phyloP scores from a whole-genome alignment of 1,140 invertebrate genomes.

The Laupala kohalensis region DNA sequence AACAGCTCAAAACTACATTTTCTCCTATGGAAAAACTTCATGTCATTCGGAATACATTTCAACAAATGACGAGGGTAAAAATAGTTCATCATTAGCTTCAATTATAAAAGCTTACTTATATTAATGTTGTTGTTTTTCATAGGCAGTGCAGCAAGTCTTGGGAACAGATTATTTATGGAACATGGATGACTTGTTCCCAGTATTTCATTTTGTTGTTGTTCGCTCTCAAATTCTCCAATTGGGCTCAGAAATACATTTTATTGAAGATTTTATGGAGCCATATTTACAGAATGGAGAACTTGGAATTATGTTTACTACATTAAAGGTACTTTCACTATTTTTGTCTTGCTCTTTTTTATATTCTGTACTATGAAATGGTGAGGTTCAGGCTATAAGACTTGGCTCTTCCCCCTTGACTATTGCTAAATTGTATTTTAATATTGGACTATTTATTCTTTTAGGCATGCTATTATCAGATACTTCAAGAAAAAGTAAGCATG shows the following conservation, averaged over 20 bases:
- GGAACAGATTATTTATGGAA: conserved; percentile 52
- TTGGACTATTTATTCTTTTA: conserved; percentile 26
- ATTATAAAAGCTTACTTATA: neutral
- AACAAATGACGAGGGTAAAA: conserved; percentile 56
- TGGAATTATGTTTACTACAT: conserved; percentile 72
- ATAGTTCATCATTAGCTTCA: neutral
- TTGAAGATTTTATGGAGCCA: conserved; percentile 69
- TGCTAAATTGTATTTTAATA: neutral
- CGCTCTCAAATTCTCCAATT: conserved; percentile 65
- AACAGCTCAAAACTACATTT: conserved; percentile 64
- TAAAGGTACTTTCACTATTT: conserved; percentile 38
- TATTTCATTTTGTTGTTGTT: conserved; percentile 74
- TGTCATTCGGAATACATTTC: conserved; percentile 62
- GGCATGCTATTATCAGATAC: conserved; percentile 58
- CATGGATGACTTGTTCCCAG: conserved; percentile 76
- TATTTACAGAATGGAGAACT: conserved; percentile 61
- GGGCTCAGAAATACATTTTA: conserved; percentile 72
- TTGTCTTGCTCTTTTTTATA: neutral
- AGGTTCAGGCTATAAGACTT: neutral
- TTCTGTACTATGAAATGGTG: neutral
- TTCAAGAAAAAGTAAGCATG: conserved; percentile 43
- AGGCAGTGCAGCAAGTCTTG: conserved; percentile 38
- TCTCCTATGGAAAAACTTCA: conserved; percentile 64
- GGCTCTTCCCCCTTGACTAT: neutral
- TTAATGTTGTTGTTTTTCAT: conserved; percentile 8